phyloP scores from a whole-genome alignment of 2,113 vertebrate species.

The Ardeotis arabs region DNA sequence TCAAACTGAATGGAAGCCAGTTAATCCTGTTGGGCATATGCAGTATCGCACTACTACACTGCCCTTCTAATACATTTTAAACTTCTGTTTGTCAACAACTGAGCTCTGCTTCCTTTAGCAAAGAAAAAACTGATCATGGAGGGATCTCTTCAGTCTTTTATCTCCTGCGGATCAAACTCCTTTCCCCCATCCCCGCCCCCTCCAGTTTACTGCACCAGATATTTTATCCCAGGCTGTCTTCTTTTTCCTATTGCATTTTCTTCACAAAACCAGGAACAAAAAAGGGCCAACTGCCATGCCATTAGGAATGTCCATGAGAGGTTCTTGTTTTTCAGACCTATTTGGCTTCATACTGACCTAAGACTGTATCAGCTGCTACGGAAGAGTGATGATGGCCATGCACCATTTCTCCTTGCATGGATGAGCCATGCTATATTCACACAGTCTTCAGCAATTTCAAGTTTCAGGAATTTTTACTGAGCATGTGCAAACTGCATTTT shows the following conservation, averaged over 20 bases:
- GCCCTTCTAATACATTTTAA: background rate
- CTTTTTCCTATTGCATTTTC: background rate
- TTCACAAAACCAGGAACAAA: background rate
- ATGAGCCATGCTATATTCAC: background rate
- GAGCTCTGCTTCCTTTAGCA: background rate
- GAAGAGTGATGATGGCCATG: background rate
- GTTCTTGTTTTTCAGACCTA: background rate
- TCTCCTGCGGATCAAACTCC: background rate
- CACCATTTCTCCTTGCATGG: background rate
- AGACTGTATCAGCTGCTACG: background rate
- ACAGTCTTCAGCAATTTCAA: background rate
- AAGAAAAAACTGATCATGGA: background rate
- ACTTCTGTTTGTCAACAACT: background rate
- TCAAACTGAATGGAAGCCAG: background rate
- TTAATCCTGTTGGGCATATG: background rate
- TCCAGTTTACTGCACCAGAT: background rate
- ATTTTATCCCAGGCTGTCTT: background rate
- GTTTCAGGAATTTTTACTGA: background rate
- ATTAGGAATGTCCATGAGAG: background rate
- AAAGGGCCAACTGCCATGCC: background rate
- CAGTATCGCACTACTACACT: background rate
- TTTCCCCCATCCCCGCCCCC: too few relatives aligned
- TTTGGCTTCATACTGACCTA: background rate
- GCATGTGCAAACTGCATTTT: constrained; percentile 3
- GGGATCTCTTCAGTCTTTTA: background rate